Percentiles rank a stretch among this genome's conserved stretches.
phyloP scores from a whole-genome alignment of 2,797 vertebrate species.

The Megaceryle alcyon region DNA sequence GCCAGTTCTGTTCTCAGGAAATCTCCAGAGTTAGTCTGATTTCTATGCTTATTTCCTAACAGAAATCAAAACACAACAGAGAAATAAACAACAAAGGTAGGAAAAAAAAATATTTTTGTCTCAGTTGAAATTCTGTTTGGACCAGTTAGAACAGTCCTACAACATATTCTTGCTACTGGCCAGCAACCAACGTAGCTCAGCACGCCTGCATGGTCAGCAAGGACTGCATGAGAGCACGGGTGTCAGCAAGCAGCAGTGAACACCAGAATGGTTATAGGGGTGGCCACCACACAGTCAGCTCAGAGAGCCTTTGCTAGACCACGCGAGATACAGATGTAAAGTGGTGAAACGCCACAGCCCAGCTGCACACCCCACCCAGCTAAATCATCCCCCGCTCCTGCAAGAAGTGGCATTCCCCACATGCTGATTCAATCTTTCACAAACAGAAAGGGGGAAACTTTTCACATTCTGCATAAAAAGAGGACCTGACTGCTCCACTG shows the following conservation, averaged over 20 bases:
- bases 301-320: neutral
- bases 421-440: neutral
- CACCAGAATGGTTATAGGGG: accelerated
- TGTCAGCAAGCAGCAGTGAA: neutral
- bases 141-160: neutral
- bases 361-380: neutral
- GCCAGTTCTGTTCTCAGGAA: neutral
- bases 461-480: neutral
- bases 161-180: neutral
- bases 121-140: neutral
- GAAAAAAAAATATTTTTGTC: neutral
- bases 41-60: too few species aligned
- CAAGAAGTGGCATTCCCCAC: too few species aligned
- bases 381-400: accelerated
- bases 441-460: neutral
- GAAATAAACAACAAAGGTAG: neutral
- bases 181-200: neutral
- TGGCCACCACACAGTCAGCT: neutral
- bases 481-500: neutral
- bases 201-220: too few species aligned
- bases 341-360: neutral
- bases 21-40: neutral
- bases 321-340: neutral
- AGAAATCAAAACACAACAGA: neutral
- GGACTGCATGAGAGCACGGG: accelerated